Evolutionary conservation across 2,888 invertebrate genomes (phyloP).

Genomic region (Epinotia nisella): DNA sequence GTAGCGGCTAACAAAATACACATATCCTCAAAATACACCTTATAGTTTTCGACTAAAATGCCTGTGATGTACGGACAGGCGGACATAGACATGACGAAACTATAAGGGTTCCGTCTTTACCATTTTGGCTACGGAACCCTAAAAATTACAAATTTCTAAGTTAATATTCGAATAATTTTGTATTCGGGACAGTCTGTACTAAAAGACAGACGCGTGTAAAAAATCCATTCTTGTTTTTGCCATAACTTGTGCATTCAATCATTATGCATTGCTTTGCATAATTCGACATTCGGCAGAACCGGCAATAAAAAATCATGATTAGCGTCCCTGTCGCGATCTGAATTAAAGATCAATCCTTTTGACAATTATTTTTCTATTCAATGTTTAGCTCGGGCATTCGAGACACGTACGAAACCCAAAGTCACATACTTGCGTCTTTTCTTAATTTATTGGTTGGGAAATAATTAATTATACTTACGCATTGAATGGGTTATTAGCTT

Average conservation of each 20-base stretch:
- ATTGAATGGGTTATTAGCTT: constrained; percentile 13
- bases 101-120: too few species aligned
- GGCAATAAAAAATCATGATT: constrained; percentile 46
- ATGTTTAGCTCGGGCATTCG: constrained; percentile 10
- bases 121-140: too few species aligned
- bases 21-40: too few species aligned
- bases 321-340: constrained; percentile 35
- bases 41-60: too few species aligned
- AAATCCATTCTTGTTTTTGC: neutral
- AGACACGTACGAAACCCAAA: constrained; percentile 31
- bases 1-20: too few species aligned
- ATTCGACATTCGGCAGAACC: constrained; percentile 56
- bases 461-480: constrained; percentile 28
- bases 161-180: neutral
- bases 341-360: constrained; percentile 43
- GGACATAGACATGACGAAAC: too few species aligned
- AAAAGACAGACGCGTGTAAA: neutral
- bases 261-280: constrained; percentile 53
- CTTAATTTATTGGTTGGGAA: constrained; percentile 39
- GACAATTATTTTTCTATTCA: constrained; percentile 14
- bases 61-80: too few species aligned
- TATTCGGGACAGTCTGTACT: neutral
- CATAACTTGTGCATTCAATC: constrained; percentile 11
- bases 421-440: constrained; percentile 28
- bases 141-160: neutral